Evolutionary conservation across 2,888 invertebrate species (phyloP).

Genomic region (Cylindroiulus punctatus): DNA sequence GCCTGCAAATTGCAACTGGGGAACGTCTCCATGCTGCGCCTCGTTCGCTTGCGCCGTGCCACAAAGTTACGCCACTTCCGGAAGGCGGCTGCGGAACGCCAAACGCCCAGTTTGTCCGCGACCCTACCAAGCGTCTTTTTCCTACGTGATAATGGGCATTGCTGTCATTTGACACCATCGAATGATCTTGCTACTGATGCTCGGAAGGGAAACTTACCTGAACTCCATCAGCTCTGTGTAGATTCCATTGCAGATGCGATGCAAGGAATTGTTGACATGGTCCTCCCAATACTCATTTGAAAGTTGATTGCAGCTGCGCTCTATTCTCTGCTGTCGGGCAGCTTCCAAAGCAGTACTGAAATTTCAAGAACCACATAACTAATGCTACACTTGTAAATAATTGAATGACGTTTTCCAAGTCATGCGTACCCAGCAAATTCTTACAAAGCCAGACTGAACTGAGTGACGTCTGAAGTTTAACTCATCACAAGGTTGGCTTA

Average conservation of each 20-base stretch:
- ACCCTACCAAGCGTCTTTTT: slow-evolving; percentile 11
- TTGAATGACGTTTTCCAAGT: too few relatives aligned
- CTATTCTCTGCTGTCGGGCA: not conserved
- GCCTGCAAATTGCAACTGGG: slow-evolving; percentile 37
- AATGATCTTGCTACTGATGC: not conserved
- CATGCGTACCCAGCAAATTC: too few relatives aligned
- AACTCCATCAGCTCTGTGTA: not conserved
- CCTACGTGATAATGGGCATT: not conserved
- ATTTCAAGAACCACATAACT: too few relatives aligned
- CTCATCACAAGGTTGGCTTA: slow-evolving; percentile 43
- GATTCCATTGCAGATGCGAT: not conserved
- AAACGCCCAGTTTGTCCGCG: not conserved
- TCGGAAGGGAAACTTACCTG: not conserved
- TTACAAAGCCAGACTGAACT: too few relatives aligned
- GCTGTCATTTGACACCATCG: too few relatives aligned
- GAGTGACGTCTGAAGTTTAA: too few relatives aligned
- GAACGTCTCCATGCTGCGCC: slow-evolving; percentile 49
- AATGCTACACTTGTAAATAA: too few relatives aligned
- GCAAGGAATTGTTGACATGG: not conserved
- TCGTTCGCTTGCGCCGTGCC: slow-evolving; percentile 6
- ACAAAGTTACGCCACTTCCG: slow-evolving; percentile 50
- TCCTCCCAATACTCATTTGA: not conserved
- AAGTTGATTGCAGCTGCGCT: not conserved
- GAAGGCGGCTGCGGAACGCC: not conserved
- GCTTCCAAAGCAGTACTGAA: not conserved